These are phyloP conservation scores for Brachyhypopomus gauderio DNA, from an alignment of 2,113 vertebrate genomes.

Conservation along the genomic window DNA sequence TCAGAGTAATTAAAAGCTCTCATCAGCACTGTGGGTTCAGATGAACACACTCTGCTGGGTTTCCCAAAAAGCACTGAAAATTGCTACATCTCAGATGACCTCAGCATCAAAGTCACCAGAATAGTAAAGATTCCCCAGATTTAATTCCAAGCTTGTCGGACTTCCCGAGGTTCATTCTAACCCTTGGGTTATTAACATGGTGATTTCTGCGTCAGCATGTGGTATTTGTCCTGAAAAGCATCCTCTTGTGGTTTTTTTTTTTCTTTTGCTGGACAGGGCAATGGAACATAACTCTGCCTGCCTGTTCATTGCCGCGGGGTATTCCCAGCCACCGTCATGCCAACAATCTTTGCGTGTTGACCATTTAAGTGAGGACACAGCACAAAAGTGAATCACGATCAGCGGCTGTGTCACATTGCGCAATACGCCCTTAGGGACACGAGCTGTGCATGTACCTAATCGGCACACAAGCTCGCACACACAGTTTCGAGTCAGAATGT, in stretches of 20 bases:
- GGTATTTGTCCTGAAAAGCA: slow-evolving; percentile 56
- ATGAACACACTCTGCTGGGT: background rate
- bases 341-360: background rate
- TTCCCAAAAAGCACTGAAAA: background rate
- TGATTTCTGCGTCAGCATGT: slow-evolving; percentile 55
- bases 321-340: slow-evolving; percentile 42
- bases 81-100: too few species aligned
- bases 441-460: background rate
- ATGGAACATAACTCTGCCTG: slow-evolving; percentile 71
- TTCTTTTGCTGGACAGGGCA: slow-evolving; percentile 56
- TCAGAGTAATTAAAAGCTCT: slow-evolving; percentile 44
- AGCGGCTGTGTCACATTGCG: slow-evolving; percentile 12
- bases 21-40: background rate
- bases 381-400: slow-evolving; percentile 21
- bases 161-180: background rate
- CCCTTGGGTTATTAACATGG: slow-evolving; percentile 35
- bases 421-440: background rate
- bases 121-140: too few species aligned
- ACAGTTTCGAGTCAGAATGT: too few species aligned
- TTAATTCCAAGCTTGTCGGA: background rate
- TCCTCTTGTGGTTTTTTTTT: slow-evolving; percentile 66
- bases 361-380: slow-evolving; percentile 1
- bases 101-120: too few species aligned
- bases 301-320: slow-evolving; percentile 60
- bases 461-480: background rate